Evolutionary conservation across 2,113 vertebrate species (phyloP).

Genomic region (Poeciliopsis occidentalis): DNA sequence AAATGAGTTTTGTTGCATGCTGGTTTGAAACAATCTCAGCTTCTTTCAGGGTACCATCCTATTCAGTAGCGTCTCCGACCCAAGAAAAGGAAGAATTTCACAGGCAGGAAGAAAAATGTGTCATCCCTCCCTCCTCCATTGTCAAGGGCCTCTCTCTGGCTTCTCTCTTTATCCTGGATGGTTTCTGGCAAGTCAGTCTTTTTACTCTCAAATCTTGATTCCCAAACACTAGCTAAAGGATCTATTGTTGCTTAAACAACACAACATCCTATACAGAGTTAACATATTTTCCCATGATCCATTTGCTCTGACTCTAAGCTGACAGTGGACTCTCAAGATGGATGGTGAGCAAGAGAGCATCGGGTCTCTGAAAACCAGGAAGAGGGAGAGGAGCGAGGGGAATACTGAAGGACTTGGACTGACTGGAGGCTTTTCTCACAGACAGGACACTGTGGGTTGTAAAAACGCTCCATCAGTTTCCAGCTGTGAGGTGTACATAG

Average conservation of each 20-base stretch:
- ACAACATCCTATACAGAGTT: not conserved
- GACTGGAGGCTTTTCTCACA: slow-evolving; percentile 68
- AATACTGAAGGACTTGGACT: slow-evolving; percentile 48
- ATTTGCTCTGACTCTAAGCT: not conserved
- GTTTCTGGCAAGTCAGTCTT: slow-evolving; percentile 3
- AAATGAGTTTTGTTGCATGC: slow-evolving; percentile 50
- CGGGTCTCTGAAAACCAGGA: slow-evolving; percentile 48
- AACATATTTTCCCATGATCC: not conserved
- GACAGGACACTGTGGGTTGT: slow-evolving; percentile 53
- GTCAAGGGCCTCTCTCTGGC: slow-evolving; percentile 28
- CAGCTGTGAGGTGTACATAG: slow-evolving; percentile 76
- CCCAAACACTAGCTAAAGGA: not conserved
- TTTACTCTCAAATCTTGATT: not conserved
- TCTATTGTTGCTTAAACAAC: not conserved
- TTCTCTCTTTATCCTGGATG: slow-evolving; percentile 3
- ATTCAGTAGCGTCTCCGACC: slow-evolving; percentile 1
- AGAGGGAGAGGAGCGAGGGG: slow-evolving; percentile 18
- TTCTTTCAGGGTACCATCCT: slow-evolving; percentile 20
- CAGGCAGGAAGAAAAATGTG: slow-evolving; percentile 57
- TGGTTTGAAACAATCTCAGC: slow-evolving; percentile 17
- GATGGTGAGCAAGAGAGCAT: slow-evolving; percentile 31
- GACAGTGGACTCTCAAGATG: not conserved
- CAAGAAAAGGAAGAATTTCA: slow-evolving; percentile 48
- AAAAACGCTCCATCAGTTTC: slow-evolving; percentile 71
- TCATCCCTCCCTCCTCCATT: slow-evolving; percentile 41